Base-by-base conservation (phyloP, 1,140 invertebrate species). In the Drosophila yakuba region DNA sequence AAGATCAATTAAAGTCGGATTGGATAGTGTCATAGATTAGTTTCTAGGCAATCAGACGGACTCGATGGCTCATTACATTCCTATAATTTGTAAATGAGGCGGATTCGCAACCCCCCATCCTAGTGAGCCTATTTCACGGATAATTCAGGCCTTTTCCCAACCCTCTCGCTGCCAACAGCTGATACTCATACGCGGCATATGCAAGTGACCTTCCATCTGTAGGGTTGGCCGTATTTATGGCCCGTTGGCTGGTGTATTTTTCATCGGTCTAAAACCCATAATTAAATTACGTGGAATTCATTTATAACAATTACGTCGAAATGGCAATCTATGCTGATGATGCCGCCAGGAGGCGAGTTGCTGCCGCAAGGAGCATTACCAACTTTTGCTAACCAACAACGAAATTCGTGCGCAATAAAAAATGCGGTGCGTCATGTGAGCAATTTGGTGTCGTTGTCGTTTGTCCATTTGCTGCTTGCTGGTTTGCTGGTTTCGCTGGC, bases 261-360 rank as follows among this genome's bases (percentile, higher is more conserved):
- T 89, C 84, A 84, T 84, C 61, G 64, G 71, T 74, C 74, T 89
- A 80, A 89, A 89, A 89, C 84, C 84, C 66, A 74, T 88, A 89
- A 89, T 89, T 89, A 89, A 89, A 89, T 89, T 89, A 89, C 84
- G 76, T 84, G 62, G 84, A 89, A 89, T 89, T 82, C 84, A 89
- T 89, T 89, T 89, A 72, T 89, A 89, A 89, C 80, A 89, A 89
- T 89, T 89, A 89, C 84, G 75, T 72, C 60, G 84, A 78, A 76
- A 89, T 83, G 85, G 84, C 84, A 89, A 89, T 89, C 84, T 89
- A 89, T 84, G 84, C 84, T 89, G 84, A 89, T 89, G 84, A 89
- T 64, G 80, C 84, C 80, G 80, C 55, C 82, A 88, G 72, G 76
- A 72, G 74, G 82, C 74, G 68, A 69, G 62, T 43, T 25, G 50